Evolutionary conservation across 64 coral and sea anemone genomes (phyloP).

Genomic region (Actinia equina): DNA sequence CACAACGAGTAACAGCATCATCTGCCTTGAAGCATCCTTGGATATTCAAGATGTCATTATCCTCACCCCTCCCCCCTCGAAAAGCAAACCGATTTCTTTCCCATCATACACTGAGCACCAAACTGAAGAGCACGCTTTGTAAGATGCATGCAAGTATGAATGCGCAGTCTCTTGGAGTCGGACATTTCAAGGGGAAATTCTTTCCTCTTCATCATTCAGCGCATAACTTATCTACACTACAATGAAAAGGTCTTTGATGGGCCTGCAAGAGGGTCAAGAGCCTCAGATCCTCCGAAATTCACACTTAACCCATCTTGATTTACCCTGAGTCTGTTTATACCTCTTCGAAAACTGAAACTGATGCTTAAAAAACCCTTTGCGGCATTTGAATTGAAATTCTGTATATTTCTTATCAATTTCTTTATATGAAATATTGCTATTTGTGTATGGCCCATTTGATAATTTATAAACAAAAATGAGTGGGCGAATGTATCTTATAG

Average conservation of each 20-base stretch:
- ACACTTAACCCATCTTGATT: no score
- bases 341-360: no score
- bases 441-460: no score
- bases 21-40: constrained; percentile 80
- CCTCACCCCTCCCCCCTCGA: constrained; percentile 33
- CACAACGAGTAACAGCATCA: constrained; percentile 48
- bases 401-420: no score
- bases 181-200: constrained; percentile 65
- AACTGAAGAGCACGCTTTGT: constrained; percentile 65
- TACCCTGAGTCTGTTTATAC: no score
- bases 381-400: no score
- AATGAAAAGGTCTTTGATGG: background rate
- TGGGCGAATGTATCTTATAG: background rate
- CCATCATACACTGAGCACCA: constrained; percentile 41
- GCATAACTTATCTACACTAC: constrained; percentile 47
- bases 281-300: no score
- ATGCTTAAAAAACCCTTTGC: no score
- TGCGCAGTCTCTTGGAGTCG: constrained; percentile 49
- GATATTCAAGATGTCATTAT: constrained; percentile 44
- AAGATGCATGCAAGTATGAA: constrained; percentile 85
- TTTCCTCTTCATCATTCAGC: constrained; percentile 91
- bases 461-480: background rate
- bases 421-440: no score
- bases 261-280: no score
- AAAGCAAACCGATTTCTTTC: constrained; percentile 56